Evolutionary conservation across 2,113 vertebrate genomes (phyloP), one percentile per base, ranked within the genome.

Genomic region (Vidua macroura): DNA sequence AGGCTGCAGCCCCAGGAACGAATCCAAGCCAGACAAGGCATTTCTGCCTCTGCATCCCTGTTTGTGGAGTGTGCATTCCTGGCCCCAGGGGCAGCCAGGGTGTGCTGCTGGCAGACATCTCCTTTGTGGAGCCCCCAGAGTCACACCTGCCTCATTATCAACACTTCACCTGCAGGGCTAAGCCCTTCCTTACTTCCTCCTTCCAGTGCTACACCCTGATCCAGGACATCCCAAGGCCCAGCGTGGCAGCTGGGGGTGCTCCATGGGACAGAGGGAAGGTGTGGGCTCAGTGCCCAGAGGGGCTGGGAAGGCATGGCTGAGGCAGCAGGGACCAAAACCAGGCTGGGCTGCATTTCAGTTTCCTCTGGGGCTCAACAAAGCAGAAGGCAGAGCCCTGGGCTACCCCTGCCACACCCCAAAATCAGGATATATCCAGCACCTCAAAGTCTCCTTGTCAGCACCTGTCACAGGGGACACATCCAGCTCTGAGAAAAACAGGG

Each of bases 201-300:
- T n/a, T 23, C 59, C 84, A 15, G 0, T 0, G 31, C 22, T 1
- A 13, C 31, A 11, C 19, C 62, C 83, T 3, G 17, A 23, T 4
- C 68, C 20, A 2, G 41, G 58, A 39, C 2, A 0, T 1, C 12
- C n/a, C 74, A 43, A 27, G 70, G 70, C 58, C 51, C 16, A 16
- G 16, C 0, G 44, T 31, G 51, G 62, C 70, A 62, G 86, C 53
- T 18, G 16, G 12, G 52, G 37, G 18, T 37, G 72, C 7, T 33
- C 63, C 1, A 0, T 4, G 81, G 88, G 73, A 25, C 49, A 66
- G 11, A 37, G 44, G 74, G 39, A 19, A 76, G 53, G 41, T 1
- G 2, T 5, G 67, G 74, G 55, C 63, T 86, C 83, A 27, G 20
- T 2, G 20, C 70, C 62, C 28, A 13, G 58, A 46, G 11, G 62